Base-by-base conservation (phyloP, 2,797 vertebrate species). In the Lutjanus argentimaculatus region DNA sequence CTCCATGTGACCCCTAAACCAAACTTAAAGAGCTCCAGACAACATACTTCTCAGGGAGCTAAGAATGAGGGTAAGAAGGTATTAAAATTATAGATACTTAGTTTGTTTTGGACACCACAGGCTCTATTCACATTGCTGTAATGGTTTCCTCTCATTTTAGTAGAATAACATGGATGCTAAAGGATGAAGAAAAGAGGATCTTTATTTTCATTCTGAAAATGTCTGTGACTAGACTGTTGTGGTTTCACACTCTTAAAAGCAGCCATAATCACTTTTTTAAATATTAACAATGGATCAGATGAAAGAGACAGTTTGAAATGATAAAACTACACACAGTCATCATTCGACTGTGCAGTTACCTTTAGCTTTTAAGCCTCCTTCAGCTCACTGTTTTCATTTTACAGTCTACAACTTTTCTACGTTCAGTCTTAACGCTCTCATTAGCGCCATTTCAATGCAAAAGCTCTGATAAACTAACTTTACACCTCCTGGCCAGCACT, bases 1-100 rank as follows among this genome's bases (percentile, higher is more conserved):
- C 87, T 88, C 58, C 13, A 10, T 40, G 0, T 75, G 77, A 85
- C 78, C 85, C 68, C 17, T 40, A 7, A 71, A 74, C 58, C 68
- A 67, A 70, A 85, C 53, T 14, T 14, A 2, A 52, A 59, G 55
- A 48, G 67, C 42, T 68, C 25, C 73, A 82, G 58, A 80, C 42
- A 46, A 61, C 57, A 59, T 55, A 43, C 13, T 75, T 53, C 22
- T 43, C 1, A 0, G 42, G 46, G 52, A 80, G 10, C 30, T 30
- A 21, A 68, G 22, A 63, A 40, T 0, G 3, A 36, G 4, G 46
- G n/a, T 48, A 7, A 62, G 51, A 75, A 45, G 49, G 21, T 13
- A 19, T 48, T 72, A 3, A 66, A 81, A 42, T 40, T 6, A 76
- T 19, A 48, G 15, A 74, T 25, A 51, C 14, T 69, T 1, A 0